A percentile compares a stretch with the other conserved stretches of the same genome.
These are phyloP conservation scores for Trichoplax adhaerens DNA, from an alignment of 37 sponge, comb jelly and placozoan species.

Conservation along the genomic window DNA sequence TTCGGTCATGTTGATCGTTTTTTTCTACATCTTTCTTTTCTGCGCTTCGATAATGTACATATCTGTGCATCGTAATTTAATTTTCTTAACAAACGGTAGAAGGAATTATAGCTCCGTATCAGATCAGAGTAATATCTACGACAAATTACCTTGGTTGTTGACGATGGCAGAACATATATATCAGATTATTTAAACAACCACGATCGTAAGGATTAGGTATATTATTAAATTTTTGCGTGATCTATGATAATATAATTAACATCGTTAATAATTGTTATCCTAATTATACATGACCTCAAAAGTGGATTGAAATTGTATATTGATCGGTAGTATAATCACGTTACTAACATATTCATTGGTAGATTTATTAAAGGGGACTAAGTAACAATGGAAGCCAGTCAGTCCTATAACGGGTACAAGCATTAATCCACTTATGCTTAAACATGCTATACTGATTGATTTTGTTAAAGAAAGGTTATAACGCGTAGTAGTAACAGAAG, in stretches of 20 bases:
- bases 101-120: no score
- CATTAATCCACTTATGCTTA: constrained; percentile 37
- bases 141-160: constrained; percentile 37
- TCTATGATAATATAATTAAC: constrained; percentile 18
- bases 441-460: background rate
- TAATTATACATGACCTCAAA: background rate
- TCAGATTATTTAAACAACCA: constrained; percentile 52
- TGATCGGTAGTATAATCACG: constrained; percentile 1
- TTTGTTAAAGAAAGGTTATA: constrained; percentile 15
- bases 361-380: constrained; percentile 61
- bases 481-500: background rate
- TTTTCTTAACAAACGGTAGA: no score
- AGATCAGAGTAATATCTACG: background rate
- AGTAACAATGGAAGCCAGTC: constrained; percentile 69
- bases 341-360: constrained; percentile 87
- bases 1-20: no score
- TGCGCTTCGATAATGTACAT: no score
- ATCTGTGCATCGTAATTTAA: no score
- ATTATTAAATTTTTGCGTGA: constrained; percentile 68
- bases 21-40: no score
- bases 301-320: background rate
- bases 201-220: constrained; percentile 60
- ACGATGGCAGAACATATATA: constrained; percentile 40
- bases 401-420: constrained; percentile 73
- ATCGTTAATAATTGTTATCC: background rate